phyloP scores from a whole-genome alignment of 2,888 invertebrate species.

The Andricus quercusramuli region DNA sequence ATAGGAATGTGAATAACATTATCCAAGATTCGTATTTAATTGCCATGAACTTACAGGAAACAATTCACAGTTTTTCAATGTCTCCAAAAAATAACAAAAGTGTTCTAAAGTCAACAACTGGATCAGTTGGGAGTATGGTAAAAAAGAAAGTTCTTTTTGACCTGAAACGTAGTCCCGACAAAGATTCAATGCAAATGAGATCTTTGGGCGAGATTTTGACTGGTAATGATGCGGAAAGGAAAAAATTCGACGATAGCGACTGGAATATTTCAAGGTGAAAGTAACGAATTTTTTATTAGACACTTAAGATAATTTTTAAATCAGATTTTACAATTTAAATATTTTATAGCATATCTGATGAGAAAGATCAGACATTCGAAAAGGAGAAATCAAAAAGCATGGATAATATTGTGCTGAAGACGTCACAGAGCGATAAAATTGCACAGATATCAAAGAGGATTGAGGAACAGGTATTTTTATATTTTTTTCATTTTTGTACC shows the following conservation, averaged over 20 bases:
- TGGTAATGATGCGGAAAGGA: slow-evolving; percentile 57
- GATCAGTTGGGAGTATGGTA: slow-evolving; percentile 80
- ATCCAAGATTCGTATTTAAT: slow-evolving; percentile 56
- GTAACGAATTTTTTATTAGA: not conserved
- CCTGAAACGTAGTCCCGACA: slow-evolving; percentile 78
- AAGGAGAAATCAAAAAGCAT: slow-evolving; percentile 54
- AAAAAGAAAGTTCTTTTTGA: slow-evolving; percentile 85
- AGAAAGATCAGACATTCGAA: not conserved
- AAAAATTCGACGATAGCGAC: slow-evolving; percentile 79
- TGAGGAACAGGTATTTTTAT: slow-evolving; percentile 79
- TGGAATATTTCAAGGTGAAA: slow-evolving; percentile 81
- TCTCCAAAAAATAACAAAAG: slow-evolving; percentile 79
- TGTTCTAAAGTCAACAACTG: slow-evolving; percentile 81
- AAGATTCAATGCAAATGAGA: slow-evolving; percentile 60
- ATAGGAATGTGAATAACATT: slow-evolving; percentile 51
- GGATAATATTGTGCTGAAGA: slow-evolving; percentile 77
- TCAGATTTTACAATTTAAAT: slow-evolving; percentile 9
- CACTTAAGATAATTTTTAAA: not conserved
- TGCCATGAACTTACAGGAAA: slow-evolving; percentile 54
- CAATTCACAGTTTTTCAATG: slow-evolving; percentile 50
- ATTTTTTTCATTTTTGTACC: not conserved
- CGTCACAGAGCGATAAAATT: slow-evolving; percentile 81
- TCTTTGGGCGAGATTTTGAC: slow-evolving; percentile 52
- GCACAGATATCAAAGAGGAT: slow-evolving; percentile 81
- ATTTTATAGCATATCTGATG: slow-evolving; percentile 18